phyloP scores from a whole-genome alignment of 2,888 invertebrate genomes.

The Oscheius sp. region DNA sequence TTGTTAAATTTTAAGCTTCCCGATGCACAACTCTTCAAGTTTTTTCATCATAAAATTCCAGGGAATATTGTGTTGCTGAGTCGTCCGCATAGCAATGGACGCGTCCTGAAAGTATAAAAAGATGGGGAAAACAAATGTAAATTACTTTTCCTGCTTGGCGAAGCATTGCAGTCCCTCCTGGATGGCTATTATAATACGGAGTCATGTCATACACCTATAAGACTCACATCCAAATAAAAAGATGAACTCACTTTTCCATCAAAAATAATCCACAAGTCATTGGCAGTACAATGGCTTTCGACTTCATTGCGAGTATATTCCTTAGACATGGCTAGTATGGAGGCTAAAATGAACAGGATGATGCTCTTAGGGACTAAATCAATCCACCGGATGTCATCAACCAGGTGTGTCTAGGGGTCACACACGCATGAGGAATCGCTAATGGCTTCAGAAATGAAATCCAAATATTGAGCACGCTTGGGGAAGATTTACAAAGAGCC shows the following conservation, averaged over 20 bases:
- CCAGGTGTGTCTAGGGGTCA: too few relatives aligned
- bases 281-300: slow-evolving; percentile 44
- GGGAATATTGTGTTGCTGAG: slow-evolving; percentile 46
- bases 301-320: slow-evolving; percentile 44
- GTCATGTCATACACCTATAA: slow-evolving; percentile 56
- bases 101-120: slow-evolving; percentile 40
- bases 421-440: too few relatives aligned
- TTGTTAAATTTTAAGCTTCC: slow-evolving; percentile 31
- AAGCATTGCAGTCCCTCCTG: slow-evolving; percentile 55
- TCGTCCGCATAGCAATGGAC: slow-evolving; percentile 37
- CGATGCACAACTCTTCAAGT: slow-evolving; percentile 43
- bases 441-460: too few relatives aligned
- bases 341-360: too few relatives aligned
- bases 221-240: not conserved
- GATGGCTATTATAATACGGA: slow-evolving; percentile 47
- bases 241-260: slow-evolving; percentile 35
- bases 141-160: slow-evolving; percentile 50
- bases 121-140: not conserved
- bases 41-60: slow-evolving; percentile 49
- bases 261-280: slow-evolving; percentile 51
- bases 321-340: slow-evolving; percentile 27
- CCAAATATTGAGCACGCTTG: too few relatives aligned
- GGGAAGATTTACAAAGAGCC: not conserved
- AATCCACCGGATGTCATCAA: too few relatives aligned
- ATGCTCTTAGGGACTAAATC: too few relatives aligned